Evolutionary conservation across 2,888 invertebrate species (phyloP), one percentile per base, ranked within the genome.

Genomic region (Eristalis arbustorum): DNA sequence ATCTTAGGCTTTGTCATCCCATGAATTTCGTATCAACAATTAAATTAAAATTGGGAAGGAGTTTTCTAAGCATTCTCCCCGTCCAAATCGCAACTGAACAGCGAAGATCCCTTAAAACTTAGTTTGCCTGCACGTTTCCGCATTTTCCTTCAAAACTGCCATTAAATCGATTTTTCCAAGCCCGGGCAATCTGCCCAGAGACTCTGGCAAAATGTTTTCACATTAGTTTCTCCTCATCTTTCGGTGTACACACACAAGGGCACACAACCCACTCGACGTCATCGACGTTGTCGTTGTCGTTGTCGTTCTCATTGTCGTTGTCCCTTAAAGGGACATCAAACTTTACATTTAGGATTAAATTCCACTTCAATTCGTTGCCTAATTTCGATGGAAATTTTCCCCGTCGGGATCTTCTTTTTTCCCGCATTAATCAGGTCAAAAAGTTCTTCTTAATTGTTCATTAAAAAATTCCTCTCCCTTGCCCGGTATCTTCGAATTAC

Each of bases 361-460:
- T 68, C 62, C 62, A 42, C 31, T 63, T 34, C 62, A 76, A 69
- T 61, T 69, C 34, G 31, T 37, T 68, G 37, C 18, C 37, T 34
- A 56, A 68, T 62, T 68, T 13, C 22, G 64, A 59, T 40, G 56
- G 59, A 72, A 79, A 72, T 66, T 66, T n/a, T 66, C 66, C 31
- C 75, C 81, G 75, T 64, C 81, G 75, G 81, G 59, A 71, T 81
- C 22, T 37, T 37, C 56, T 67, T 49, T 59, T 31, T 64, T 34
- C 59, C 31, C 31, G 49, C 71, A 80, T 63, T 80, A 73, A 81
- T 84, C 62, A 73, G 73, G 71, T 81, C 73, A 76, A 49, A 68
- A 84, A 76, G 61, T 42, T 59, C 73, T 61, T 28, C 69, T 77
- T 73, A 73, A 84, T 74, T 77, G 59, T 71, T 72, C 64, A 81